A percentile compares a stretch with the other conserved stretches of the same genome.
Conservation (phyloP, 2,113 vertebrate species). For the Bagarius yarrelli region DNA sequence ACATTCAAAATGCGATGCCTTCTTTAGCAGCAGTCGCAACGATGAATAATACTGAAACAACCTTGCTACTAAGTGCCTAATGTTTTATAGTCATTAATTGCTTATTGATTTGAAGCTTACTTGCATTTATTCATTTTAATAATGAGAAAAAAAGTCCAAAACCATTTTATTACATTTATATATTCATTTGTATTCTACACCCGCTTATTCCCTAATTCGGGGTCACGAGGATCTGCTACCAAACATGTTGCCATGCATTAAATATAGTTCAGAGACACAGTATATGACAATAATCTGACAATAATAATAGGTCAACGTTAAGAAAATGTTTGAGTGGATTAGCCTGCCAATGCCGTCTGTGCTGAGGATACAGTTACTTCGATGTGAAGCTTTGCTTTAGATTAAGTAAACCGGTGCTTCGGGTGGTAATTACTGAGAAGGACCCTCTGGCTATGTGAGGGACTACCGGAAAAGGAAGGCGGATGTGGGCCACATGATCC, state of each 20-base stretch:
- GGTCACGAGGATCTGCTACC: too few species aligned
- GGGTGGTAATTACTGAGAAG: conserved; percentile 43
- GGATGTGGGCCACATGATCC: conserved; percentile 36
- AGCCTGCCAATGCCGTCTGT: background rate
- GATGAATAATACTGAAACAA: conserved; percentile 8
- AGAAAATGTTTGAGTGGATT: background rate
- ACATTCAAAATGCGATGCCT: conserved; percentile 1
- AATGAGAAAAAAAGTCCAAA: background rate
- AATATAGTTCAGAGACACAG: conserved; percentile 18
- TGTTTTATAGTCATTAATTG: background rate
- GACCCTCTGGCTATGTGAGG: conserved; percentile 31
- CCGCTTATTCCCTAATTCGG: too few species aligned
- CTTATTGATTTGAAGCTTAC: background rate
- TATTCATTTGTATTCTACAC: too few species aligned
- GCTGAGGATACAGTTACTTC: conserved; percentile 32
- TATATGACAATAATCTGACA: background rate
- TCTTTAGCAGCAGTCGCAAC: background rate
- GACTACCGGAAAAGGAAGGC: conserved; percentile 52
- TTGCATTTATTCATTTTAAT: background rate
- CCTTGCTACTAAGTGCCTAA: background rate
- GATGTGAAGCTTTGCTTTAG: conserved; percentile 28
- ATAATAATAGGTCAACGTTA: conserved; percentile 15
- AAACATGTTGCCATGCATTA: conserved; percentile 2
- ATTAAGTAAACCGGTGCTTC: conserved; percentile 36
- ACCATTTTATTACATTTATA: background rate